These are phyloP conservation scores for Lepidurus couesii DNA, from an alignment of 1,140 invertebrate species.

Conservation along the genomic window DNA sequence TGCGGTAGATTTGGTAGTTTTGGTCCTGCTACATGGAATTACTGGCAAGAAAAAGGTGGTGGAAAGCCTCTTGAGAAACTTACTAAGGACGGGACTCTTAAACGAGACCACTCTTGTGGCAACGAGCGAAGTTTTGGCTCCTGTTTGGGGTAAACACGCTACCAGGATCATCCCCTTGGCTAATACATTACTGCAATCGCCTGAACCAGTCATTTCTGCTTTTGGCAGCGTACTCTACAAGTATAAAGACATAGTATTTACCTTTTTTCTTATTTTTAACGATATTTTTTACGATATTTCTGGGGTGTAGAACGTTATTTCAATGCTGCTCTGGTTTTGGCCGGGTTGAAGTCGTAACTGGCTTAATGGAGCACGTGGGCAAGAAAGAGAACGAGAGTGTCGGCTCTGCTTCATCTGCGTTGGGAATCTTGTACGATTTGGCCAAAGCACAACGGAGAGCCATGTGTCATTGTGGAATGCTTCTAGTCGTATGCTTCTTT, in stretches of 20 bases:
- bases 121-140: slow-evolving; percentile 26
- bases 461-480: slow-evolving; percentile 24
- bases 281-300: too few relatives aligned
- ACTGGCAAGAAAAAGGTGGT: slow-evolving; percentile 23
- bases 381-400: neutral
- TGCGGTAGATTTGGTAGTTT: slow-evolving; percentile 26
- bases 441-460: slow-evolving; percentile 15
- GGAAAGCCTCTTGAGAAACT: slow-evolving; percentile 24
- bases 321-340: neutral
- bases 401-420: slow-evolving; percentile 15
- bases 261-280: too few relatives aligned
- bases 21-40: slow-evolving; percentile 29
- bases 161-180: slow-evolving; percentile 24
- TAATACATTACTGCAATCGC: slow-evolving; percentile 18
- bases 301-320: slow-evolving; percentile 1
- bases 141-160: slow-evolving; percentile 23
- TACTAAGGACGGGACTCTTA: slow-evolving; percentile 14
- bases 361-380: neutral
- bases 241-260: neutral
- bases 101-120: slow-evolving; percentile 6
- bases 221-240: slow-evolving; percentile 19
- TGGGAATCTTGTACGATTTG: slow-evolving; percentile 24
- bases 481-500: slow-evolving; percentile 3
- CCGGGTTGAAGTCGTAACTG: neutral
- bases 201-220: slow-evolving; percentile 14